phyloP scores from a whole-genome alignment of 2,888 invertebrate genomes.

The Dryobota labecula region DNA sequence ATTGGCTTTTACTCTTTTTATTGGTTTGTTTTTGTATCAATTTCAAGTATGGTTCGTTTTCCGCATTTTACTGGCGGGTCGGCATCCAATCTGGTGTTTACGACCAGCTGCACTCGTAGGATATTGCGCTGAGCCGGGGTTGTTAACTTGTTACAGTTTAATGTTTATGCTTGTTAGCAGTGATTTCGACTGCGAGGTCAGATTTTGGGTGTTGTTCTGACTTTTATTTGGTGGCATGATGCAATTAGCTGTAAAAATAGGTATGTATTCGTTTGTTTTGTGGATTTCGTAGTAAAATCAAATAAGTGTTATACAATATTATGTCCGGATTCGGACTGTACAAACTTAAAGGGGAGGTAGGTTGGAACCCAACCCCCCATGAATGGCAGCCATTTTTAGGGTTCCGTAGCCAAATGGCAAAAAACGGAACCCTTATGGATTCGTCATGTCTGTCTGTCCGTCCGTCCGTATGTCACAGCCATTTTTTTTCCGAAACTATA shows the following conservation, averaged over 20 bases:
- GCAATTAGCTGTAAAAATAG: neutral
- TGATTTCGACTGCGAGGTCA: conserved; percentile 35
- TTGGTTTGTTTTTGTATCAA: conserved; percentile 17
- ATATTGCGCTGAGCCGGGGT: conserved; percentile 13
- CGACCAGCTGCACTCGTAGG: conserved; percentile 33
- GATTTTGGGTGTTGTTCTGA: conserved; percentile 2
- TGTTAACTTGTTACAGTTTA: conserved; percentile 53
- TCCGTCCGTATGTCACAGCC: no score
- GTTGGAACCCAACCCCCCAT: no score
- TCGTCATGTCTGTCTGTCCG: no score
- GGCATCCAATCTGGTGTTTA: conserved; percentile 40
- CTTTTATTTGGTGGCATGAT: neutral
- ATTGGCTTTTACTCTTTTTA: no score
- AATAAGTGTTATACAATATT: neutral
- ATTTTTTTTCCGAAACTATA: no score
- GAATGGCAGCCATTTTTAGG: no score
- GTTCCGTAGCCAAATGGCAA: no score
- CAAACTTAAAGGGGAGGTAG: no score
- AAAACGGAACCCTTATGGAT: no score
- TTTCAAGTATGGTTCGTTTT: conserved; percentile 4
- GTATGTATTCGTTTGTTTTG: neutral
- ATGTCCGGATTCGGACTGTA: no score
- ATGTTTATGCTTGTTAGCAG: conserved; percentile 30
- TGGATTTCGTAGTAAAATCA: no score
- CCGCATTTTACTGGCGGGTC: conserved; percentile 26